These are phyloP conservation scores for Acanthurus tractus DNA, from an alignment of 2,797 vertebrate species.

Conservation along the genomic window DNA sequence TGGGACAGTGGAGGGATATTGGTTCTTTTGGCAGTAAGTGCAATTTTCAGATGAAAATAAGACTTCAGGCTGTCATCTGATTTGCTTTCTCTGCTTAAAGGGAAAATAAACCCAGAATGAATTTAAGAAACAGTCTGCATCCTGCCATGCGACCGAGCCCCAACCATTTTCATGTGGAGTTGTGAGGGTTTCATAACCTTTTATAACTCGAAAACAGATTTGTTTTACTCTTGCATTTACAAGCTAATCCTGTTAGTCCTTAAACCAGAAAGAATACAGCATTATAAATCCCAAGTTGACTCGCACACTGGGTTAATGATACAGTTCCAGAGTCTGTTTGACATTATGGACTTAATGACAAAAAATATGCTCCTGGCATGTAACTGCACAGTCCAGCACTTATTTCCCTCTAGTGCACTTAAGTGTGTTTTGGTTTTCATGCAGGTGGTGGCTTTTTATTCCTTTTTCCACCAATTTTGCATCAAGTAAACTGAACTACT, in stretches of 20 bases:
- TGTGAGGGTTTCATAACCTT: constrained; percentile 45
- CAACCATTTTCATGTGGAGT: constrained; percentile 42
- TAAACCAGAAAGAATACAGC: constrained; percentile 21
- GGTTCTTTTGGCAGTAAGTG: constrained; percentile 53
- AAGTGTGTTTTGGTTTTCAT: constrained; percentile 2
- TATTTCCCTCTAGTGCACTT: constrained; percentile 3
- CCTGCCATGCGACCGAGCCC: constrained; percentile 41
- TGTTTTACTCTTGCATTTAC: constrained; percentile 37
- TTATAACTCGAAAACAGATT: constrained; percentile 54
- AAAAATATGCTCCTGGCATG: not conserved
- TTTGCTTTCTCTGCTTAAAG: constrained; percentile 51
- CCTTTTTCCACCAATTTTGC: not conserved
- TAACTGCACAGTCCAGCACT: not conserved
- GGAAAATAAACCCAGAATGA: constrained; percentile 41
- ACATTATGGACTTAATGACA: constrained; percentile 12
- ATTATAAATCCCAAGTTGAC: constrained; percentile 27
- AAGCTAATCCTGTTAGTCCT: constrained; percentile 40
- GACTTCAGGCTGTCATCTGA: constrained; percentile 55
- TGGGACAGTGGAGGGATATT: constrained; percentile 42
- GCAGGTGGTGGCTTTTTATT: not conserved
- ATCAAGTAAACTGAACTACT: not conserved
- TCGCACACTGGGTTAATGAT: not conserved
- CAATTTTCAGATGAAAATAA: constrained; percentile 59
- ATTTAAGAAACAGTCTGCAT: constrained; percentile 35
- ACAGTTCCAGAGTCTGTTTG: constrained; percentile 22